These are phyloP conservation scores for Thunnus thynnus DNA, from an alignment of 2,113 vertebrate genomes.

Conservation along the genomic window DNA sequence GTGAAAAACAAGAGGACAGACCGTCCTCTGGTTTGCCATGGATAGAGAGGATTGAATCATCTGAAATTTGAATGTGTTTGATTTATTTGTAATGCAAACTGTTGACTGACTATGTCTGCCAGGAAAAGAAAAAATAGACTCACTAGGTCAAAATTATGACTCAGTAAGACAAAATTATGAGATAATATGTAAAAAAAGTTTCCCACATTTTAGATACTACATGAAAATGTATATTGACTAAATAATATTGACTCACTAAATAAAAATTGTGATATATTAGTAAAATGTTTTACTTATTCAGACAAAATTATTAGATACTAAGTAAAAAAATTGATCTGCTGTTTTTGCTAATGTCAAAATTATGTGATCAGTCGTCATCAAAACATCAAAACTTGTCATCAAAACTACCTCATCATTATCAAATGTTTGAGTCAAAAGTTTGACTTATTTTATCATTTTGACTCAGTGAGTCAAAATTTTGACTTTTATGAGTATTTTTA, in stretches of 20 bases:
- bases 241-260: too few species aligned
- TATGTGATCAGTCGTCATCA: too few species aligned
- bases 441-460: neutral
- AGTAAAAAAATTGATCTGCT: too few species aligned
- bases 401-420: too few species aligned
- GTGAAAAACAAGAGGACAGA: constrained; percentile 81
- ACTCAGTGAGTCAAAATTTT: neutral
- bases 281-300: too few species aligned
- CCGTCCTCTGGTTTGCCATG: constrained; percentile 86
- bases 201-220: too few species aligned
- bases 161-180: neutral
- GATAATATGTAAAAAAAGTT: too few species aligned
- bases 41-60: constrained; percentile 95
- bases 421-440: neutral
- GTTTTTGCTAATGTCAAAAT: too few species aligned
- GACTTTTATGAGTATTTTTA: neutral
- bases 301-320: too few species aligned
- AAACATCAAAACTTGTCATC: too few species aligned
- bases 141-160: neutral
- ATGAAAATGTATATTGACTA: too few species aligned
- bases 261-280: too few species aligned
- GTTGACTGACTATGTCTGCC: constrained; percentile 19
- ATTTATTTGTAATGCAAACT: constrained; percentile 65
- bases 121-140: neutral
- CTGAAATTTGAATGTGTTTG: constrained; percentile 90